Conservation (phyloP, 2,113 vertebrate species). For the Psephotus haematonotus region DNA sequence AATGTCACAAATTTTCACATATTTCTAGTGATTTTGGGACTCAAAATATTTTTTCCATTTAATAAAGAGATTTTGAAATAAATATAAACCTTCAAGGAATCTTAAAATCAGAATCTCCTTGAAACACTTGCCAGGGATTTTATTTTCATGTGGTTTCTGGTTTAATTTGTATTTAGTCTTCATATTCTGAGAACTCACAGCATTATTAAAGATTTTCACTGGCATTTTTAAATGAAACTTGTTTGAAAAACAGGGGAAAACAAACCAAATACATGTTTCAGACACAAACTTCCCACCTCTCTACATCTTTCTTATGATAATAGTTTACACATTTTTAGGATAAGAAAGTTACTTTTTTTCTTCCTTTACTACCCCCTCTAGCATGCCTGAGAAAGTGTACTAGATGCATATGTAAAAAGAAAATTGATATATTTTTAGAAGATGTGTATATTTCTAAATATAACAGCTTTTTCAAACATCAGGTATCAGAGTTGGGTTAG, state of each 20-base stretch:
- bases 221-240: neutral
- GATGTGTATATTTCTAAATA: neutral
- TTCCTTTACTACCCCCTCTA: neutral
- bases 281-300: fast-evolving
- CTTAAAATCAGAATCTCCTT: fast-evolving
- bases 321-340: neutral
- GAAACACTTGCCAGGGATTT: fast-evolving
- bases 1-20: neutral
- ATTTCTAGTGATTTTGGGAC: neutral
- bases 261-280: neutral
- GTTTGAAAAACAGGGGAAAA: fast-evolving
- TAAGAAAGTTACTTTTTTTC: neutral
- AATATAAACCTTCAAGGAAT: neutral
- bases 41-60: neutral
- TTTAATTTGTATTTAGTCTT: neutral
- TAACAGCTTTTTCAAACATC: neutral
- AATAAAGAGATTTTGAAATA: neutral
- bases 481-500: neutral
- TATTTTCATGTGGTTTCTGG: neutral
- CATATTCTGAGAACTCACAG: neutral
- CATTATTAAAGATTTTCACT: neutral
- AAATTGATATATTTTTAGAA: neutral
- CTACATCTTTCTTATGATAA: neutral
- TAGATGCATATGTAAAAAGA: neutral
- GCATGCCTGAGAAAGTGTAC: fast-evolving